Percentiles rank a stretch among this genome's conserved stretches.
Conservation (phyloP, 1,140 invertebrate species). For the Halotydeus destructor region DNA sequence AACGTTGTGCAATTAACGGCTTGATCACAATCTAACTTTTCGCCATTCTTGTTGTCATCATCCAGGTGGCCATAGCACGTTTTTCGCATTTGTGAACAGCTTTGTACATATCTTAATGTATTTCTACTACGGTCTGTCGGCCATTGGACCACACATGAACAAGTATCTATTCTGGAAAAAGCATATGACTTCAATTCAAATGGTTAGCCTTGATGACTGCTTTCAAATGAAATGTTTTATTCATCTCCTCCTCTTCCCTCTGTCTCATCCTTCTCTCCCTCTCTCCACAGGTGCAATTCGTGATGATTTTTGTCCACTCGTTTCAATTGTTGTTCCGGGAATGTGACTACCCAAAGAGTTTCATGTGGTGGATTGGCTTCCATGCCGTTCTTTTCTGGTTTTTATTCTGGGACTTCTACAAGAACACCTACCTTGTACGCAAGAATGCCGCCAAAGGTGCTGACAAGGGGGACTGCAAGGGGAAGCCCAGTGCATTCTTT, state of each 20-base stretch:
- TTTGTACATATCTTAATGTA: slow-evolving; percentile 50
- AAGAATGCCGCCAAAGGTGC: too few species aligned
- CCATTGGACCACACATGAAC: slow-evolving; percentile 31
- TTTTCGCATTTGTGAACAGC: slow-evolving; percentile 52
- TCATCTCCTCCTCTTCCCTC: too few species aligned
- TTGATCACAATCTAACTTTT: too few species aligned
- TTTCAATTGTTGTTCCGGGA: slow-evolving; percentile 33
- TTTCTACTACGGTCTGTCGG: slow-evolving; percentile 31
- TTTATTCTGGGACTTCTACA: slow-evolving; percentile 79
- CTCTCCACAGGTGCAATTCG: slow-evolving; percentile 26
- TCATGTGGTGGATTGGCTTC: slow-evolving; percentile 82
- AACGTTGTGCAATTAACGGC: too few species aligned
- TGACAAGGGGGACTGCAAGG: too few species aligned
- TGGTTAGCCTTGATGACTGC: too few species aligned
- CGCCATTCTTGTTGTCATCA: slow-evolving; percentile 1
- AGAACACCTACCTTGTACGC: slow-evolving; percentile 60
- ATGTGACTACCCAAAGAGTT: slow-evolving; percentile 28
- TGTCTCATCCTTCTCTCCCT: background rate
- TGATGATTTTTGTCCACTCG: slow-evolving; percentile 29
- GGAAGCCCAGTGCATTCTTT: too few species aligned
- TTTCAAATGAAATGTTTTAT: too few species aligned
- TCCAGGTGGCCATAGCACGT: slow-evolving; percentile 61
- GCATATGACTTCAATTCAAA: slow-evolving; percentile 32
- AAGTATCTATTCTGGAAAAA: slow-evolving; percentile 35
- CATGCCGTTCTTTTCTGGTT: slow-evolving; percentile 82